Evolutionary conservation across 2,888 invertebrate genomes (phyloP).

Genomic region (Lithophane leautieri): DNA sequence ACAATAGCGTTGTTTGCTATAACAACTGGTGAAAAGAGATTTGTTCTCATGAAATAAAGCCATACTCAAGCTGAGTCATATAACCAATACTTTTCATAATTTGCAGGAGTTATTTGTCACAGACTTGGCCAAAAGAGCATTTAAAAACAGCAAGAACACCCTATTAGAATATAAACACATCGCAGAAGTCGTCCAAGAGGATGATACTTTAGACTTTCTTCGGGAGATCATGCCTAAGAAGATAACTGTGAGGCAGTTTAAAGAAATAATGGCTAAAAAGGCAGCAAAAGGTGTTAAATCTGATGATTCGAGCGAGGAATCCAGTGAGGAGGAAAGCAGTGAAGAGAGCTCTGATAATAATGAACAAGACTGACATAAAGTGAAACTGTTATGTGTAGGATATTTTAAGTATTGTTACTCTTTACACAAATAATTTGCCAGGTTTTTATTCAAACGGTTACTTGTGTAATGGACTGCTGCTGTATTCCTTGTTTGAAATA

Average conservation of each 20-base stretch:
- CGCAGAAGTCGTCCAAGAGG: slow-evolving; percentile 92
- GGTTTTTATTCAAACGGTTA: not conserved
- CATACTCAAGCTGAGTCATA: not conserved
- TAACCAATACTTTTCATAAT: slow-evolving; percentile 23
- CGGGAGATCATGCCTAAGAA: slow-evolving; percentile 94
- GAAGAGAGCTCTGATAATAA: slow-evolving; percentile 81
- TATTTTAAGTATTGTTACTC: slow-evolving; percentile 13
- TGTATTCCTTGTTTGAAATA: not conserved
- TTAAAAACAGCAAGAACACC: slow-evolving; percentile 87
- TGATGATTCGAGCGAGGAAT: slow-evolving; percentile 82
- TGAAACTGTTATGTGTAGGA: slow-evolving; percentile 1
- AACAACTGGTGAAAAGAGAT: slow-evolving; percentile 17
- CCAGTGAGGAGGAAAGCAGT: slow-evolving; percentile 79
- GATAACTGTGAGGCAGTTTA: slow-evolving; percentile 92
- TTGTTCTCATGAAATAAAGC: slow-evolving; percentile 7
- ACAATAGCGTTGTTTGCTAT: slow-evolving; percentile 32
- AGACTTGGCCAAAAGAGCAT: slow-evolving; percentile 92
- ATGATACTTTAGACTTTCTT: slow-evolving; percentile 92
- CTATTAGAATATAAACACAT: slow-evolving; percentile 93
- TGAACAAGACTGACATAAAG: slow-evolving; percentile 75
- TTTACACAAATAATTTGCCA: not conserved
- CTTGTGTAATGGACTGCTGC: not conserved
- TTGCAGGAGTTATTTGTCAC: slow-evolving; percentile 93
- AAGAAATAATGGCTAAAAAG: slow-evolving; percentile 92
- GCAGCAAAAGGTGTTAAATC: slow-evolving; percentile 76